A percentile compares a stretch with the other conserved stretches of the same genome.
Evolutionary conservation across 2,888 invertebrate genomes (phyloP).

Genomic region (Macroteleia sp.): DNA sequence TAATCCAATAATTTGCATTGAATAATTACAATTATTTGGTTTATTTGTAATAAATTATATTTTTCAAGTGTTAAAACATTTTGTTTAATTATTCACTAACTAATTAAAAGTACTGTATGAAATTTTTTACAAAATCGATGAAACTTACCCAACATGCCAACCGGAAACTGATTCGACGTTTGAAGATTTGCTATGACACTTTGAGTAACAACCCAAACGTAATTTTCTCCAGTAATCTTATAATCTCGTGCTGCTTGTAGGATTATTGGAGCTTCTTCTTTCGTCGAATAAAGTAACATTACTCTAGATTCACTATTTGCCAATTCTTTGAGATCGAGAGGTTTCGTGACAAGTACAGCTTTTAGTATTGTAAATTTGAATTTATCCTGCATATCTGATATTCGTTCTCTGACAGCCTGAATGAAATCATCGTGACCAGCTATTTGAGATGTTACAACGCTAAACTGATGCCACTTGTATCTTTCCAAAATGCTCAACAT

Average conservation of each 20-base stretch:
- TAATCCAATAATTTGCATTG: too few species aligned
- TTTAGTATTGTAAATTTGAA: slow-evolving; percentile 94
- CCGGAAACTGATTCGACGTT: slow-evolving; percentile 91
- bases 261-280: slow-evolving; percentile 94
- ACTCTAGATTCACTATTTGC: slow-evolving; percentile 96
- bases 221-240: slow-evolving; percentile 94
- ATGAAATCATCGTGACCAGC: slow-evolving; percentile 98
- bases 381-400: slow-evolving; percentile 91
- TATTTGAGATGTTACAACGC: slow-evolving; percentile 96
- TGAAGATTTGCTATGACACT: slow-evolving; percentile 94
- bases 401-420: slow-evolving; percentile 95
- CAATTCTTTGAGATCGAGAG: slow-evolving; percentile 90
- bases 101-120: too few species aligned
- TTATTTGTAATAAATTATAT: too few species aligned
- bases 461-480: slow-evolving; percentile 98
- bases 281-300: slow-evolving; percentile 95
- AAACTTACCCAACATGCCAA: slow-evolving; percentile 94
- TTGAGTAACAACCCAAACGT: slow-evolving; percentile 98
- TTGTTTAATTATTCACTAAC: too few species aligned
- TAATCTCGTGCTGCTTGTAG: slow-evolving; percentile 90
- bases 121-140: slow-evolving; percentile 5
- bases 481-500: slow-evolving; percentile 97
- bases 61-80: too few species aligned
- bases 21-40: too few species aligned
- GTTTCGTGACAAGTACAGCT: slow-evolving; percentile 92